These are phyloP conservation scores for Euglossa dilemma DNA, from an alignment of 1,140 invertebrate genomes.

Conservation along the genomic window DNA sequence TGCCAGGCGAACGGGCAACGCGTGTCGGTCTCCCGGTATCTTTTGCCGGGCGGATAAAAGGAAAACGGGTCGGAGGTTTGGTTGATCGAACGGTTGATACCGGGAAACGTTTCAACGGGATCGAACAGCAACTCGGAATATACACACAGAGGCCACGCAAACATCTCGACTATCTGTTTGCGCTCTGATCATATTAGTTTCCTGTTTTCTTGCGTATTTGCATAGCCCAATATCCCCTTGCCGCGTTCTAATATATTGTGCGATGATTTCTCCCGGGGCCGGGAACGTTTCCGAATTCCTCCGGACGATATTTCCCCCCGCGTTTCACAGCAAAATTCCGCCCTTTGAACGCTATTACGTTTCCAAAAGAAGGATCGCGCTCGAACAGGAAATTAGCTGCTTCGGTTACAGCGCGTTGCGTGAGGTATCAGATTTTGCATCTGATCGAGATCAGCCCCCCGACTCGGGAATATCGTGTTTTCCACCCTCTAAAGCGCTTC, in stretches of 20 bases:
- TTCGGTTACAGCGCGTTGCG: neutral
- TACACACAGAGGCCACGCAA: neutral
- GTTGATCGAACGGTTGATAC: neutral
- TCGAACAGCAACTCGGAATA: conserved; percentile 2
- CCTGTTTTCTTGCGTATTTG: conserved; percentile 39
- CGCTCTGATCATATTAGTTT: conserved; percentile 28
- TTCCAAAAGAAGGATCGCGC: neutral
- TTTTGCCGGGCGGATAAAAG: neutral
- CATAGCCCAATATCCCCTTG: neutral
- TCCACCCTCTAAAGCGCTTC: neutral
- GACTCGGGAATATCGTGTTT: neutral
- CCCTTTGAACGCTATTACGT: neutral
- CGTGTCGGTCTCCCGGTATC: too few relatives aligned
- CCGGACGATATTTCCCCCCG: neutral
- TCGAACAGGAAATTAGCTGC: neutral
- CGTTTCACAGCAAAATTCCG: neutral
- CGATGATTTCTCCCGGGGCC: conserved; percentile 31
- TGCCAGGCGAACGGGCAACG: too few relatives aligned
- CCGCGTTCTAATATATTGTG: conserved; percentile 4
- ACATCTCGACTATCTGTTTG: conserved; percentile 14
- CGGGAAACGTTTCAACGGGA: neutral
- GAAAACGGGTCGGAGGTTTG: neutral
- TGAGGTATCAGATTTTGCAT: neutral
- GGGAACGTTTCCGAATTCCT: neutral
- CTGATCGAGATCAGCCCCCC: too few relatives aligned